These are phyloP conservation scores for Hyposoter dolosus DNA, from an alignment of 2,888 invertebrate genomes.

Conservation along the genomic window DNA sequence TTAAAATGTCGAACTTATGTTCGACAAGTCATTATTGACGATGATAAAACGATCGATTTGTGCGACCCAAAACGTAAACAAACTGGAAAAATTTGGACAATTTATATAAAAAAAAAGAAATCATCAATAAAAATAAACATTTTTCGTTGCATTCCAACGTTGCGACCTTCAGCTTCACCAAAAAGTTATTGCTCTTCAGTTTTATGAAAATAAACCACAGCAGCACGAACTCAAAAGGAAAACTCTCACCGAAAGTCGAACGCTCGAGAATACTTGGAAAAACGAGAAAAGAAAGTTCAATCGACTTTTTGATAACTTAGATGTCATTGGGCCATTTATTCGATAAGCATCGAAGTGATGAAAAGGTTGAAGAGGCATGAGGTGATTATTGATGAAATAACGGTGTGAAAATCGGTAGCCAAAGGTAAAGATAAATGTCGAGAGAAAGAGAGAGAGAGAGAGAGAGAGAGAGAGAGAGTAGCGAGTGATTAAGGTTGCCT, in stretches of 20 bases:
- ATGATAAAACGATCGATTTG: too few relatives aligned
- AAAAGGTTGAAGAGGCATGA: constrained; percentile 32
- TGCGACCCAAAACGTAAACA: too few relatives aligned
- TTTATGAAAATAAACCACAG: too few relatives aligned
- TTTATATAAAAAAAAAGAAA: too few relatives aligned
- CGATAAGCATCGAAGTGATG: constrained; percentile 29
- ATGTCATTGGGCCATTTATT: constrained; percentile 22
- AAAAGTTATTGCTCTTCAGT: too few relatives aligned
- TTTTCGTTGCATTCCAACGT: too few relatives aligned
- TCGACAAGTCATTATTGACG: too few relatives aligned
- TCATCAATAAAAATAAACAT: too few relatives aligned
- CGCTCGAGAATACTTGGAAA: neutral
- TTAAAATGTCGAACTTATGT: too few relatives aligned
- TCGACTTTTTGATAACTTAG: constrained; percentile 15
- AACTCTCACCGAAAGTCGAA: neutral
- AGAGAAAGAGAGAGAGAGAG: constrained; percentile 19
- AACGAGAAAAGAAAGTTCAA: neutral
- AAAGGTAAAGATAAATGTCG: neutral
- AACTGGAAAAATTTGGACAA: too few relatives aligned
- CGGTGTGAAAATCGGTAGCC: constrained; percentile 29
- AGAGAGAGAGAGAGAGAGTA: constrained; percentile 29
- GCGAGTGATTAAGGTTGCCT: constrained; percentile 59
- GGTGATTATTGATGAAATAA: constrained; percentile 62
- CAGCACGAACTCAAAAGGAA: neutral
- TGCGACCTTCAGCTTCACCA: too few relatives aligned